Evolutionary conservation across 2,888 invertebrate genomes (phyloP).

Genomic region (Ectemnius lituratus): DNA sequence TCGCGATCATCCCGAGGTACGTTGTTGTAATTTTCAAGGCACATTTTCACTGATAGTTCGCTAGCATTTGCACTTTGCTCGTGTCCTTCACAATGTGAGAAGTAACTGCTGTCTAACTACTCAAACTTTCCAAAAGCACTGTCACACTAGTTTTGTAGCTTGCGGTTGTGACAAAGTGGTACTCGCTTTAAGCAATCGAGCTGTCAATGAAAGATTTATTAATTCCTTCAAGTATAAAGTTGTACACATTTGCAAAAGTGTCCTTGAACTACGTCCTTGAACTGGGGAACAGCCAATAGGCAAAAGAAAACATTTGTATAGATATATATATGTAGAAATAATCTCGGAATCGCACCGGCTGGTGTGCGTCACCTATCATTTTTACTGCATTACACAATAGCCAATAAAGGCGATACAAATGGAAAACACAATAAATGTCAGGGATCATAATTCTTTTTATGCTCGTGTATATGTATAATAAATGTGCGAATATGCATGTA

Average conservation of each 20-base stretch:
- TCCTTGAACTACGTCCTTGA: conserved; percentile 30
- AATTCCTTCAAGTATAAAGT: not conserved
- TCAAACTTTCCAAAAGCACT: too few species aligned
- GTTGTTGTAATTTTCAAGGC: conserved; percentile 62
- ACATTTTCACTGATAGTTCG: not conserved
- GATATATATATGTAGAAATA: conserved; percentile 4
- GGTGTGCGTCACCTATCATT: not conserved
- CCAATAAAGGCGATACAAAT: too few species aligned
- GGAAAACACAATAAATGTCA: too few species aligned
- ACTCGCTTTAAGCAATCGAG: too few species aligned
- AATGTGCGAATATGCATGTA: too few species aligned
- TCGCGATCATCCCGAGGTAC: conserved; percentile 91
- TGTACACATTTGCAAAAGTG: not conserved
- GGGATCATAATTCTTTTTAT: too few species aligned
- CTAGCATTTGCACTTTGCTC: not conserved
- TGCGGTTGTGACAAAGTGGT: too few species aligned
- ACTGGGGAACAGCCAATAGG: conserved; percentile 19
- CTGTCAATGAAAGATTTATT: not conserved
- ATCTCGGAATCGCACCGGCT: not conserved
- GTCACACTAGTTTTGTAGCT: too few species aligned
- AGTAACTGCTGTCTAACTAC: too few species aligned
- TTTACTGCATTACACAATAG: conserved; percentile 3
- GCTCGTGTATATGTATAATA: too few species aligned
- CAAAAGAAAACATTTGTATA: conserved; percentile 13
- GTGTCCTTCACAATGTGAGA: not conserved